phyloP scores from a whole-genome alignment of 1,140 invertebrate species.

The Bombus difficillimus region DNA sequence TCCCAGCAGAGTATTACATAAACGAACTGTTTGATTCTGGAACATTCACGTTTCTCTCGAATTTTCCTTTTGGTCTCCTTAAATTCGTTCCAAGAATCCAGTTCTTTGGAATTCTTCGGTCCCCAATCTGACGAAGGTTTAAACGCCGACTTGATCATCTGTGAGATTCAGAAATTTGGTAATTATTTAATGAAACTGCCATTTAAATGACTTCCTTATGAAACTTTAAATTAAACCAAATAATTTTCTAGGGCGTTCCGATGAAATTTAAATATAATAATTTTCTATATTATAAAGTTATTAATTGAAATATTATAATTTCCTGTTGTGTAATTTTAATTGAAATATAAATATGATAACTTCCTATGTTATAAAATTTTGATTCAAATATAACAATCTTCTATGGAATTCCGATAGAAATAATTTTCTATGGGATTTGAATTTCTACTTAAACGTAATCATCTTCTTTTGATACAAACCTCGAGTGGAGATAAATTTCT shows the following conservation, averaged over 20 bases:
- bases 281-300: too few relatives aligned
- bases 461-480: constrained; percentile 46
- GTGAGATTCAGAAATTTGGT: background rate
- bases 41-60: constrained; percentile 74
- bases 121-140: constrained; percentile 84
- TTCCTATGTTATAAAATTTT: background rate
- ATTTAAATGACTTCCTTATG: too few relatives aligned
- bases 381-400: background rate
- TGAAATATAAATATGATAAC: too few relatives aligned
- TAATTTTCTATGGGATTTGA: too few relatives aligned
- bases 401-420: background rate
- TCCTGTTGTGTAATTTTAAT: too few relatives aligned
- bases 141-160: constrained; percentile 83
- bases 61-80: constrained; percentile 76
- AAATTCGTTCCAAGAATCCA: constrained; percentile 79
- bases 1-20: constrained; percentile 75
- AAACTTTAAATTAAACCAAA: background rate
- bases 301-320: too few relatives aligned
- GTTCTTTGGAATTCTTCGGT: constrained; percentile 77
- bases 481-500: constrained; percentile 68
- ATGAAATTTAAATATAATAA: too few relatives aligned
- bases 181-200: background rate
- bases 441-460: too few relatives aligned
- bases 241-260: too few relatives aligned
- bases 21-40: constrained; percentile 75